Evolutionary conservation across 2,113 vertebrate species (phyloP).

Genomic region (Proteles cristata): DNA sequence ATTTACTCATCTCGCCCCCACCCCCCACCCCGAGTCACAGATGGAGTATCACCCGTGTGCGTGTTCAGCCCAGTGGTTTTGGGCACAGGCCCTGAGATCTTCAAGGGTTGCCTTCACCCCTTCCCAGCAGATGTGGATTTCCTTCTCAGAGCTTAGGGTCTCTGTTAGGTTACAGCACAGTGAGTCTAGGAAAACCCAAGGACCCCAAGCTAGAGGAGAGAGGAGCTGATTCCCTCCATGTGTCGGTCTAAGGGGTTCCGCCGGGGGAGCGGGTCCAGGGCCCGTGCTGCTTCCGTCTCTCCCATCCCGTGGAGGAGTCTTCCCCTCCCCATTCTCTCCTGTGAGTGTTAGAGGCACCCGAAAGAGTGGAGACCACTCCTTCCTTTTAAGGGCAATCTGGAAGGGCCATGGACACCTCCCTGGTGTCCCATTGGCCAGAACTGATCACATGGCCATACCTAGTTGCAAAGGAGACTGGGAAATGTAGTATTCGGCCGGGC

Average conservation of each 20-base stretch:
- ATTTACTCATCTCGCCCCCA: neutral
- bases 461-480: conserved; percentile 58
- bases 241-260: neutral
- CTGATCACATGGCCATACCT: neutral
- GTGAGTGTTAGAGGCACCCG: neutral
- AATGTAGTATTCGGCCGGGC: conserved; percentile 45
- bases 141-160: neutral
- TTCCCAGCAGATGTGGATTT: neutral
- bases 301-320: neutral
- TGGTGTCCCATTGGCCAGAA: conserved; percentile 33
- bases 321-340: neutral
- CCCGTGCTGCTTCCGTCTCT: neutral
- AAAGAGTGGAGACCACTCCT: neutral
- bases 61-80: neutral
- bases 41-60: neutral
- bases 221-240: neutral
- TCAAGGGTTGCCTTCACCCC: neutral
- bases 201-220: neutral
- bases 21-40: neutral
- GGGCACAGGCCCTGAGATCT: neutral
- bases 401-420: neutral
- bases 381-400: neutral
- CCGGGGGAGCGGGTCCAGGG: neutral
- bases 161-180: neutral
- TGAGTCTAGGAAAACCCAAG: neutral